Conservation (phyloP, 2,888 invertebrate species). For the Phaonia tiefii region DNA sequence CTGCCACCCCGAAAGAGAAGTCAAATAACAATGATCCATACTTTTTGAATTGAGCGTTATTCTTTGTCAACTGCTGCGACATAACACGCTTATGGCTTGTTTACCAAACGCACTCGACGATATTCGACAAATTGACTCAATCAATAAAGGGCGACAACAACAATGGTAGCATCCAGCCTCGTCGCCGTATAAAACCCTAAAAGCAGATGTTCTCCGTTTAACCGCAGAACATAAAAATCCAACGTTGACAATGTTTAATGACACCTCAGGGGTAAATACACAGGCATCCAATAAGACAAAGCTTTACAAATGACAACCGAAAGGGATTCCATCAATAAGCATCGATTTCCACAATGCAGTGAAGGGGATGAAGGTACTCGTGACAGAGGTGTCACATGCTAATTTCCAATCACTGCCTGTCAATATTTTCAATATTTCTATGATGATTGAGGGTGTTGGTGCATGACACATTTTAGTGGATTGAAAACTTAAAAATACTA, state of each 20-base stretch:
- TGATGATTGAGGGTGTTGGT: neutral
- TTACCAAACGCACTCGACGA: constrained; percentile 73
- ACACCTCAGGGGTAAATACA: constrained; percentile 62
- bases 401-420: constrained; percentile 30
- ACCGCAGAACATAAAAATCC: constrained; percentile 32
- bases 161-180: neutral
- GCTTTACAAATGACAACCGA: constrained; percentile 18
- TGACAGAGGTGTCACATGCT: constrained; percentile 30
- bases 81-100: constrained; percentile 70
- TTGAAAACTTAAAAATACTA: neutral
- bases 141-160: constrained; percentile 69
- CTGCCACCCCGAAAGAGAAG: neutral
- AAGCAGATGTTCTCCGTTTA: constrained; percentile 57
- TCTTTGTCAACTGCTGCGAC: neutral
- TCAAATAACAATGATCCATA: constrained; percentile 32
- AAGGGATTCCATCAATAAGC: constrained; percentile 19
- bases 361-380: constrained; percentile 17
- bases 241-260: constrained; percentile 59
- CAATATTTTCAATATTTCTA: constrained; percentile 28
- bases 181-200: neutral
- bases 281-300: constrained; percentile 28
- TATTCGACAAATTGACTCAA: constrained; percentile 73
- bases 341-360: constrained; percentile 4
- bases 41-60: constrained; percentile 19
- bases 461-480: neutral